These are phyloP conservation scores for Betta splendens DNA, from an alignment of 2,797 vertebrate genomes.

Conservation along the genomic window DNA sequence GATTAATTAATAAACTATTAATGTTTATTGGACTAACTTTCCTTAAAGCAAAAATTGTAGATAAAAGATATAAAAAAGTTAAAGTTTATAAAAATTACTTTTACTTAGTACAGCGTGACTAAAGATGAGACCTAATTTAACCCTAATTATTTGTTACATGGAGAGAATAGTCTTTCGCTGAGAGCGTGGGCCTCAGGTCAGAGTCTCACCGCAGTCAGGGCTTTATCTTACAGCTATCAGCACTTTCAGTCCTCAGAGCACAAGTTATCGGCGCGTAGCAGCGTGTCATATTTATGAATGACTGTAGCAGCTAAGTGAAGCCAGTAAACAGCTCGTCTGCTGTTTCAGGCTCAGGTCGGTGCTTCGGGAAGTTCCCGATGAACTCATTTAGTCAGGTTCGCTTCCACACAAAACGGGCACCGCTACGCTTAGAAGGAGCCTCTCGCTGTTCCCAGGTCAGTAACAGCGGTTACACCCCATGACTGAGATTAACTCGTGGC, in stretches of 20 bases:
- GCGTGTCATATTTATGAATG: slow-evolving; percentile 19
- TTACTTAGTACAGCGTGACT: too few relatives aligned
- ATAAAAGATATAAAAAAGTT: too few relatives aligned
- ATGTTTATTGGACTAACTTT: too few relatives aligned
- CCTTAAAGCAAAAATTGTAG: too few relatives aligned
- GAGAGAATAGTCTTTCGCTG: too few relatives aligned
- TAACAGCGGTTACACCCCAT: not conserved
- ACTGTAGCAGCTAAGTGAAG: not conserved
- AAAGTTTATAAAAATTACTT: too few relatives aligned
- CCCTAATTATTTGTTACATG: too few relatives aligned
- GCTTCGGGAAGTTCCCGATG: slow-evolving; percentile 26
- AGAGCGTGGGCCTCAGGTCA: too few relatives aligned
- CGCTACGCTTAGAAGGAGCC: not conserved
- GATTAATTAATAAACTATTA: too few relatives aligned
- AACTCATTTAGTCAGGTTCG: slow-evolving; percentile 4
- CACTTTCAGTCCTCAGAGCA: slow-evolving; percentile 22
- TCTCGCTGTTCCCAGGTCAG: not conserved
- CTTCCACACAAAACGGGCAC: not conserved
- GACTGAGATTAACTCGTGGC: slow-evolving; percentile 17
- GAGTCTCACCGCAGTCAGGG: slow-evolving; percentile 68
- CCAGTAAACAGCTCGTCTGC: not conserved
- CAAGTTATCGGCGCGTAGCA: slow-evolving; percentile 61
- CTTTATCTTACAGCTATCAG: slow-evolving; percentile 76
- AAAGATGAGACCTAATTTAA: too few relatives aligned
- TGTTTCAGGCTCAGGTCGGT: slow-evolving; percentile 22